Percentiles rank a stretch among this genome's conserved stretches.
phyloP scores from a whole-genome alignment of 2,113 vertebrate genomes.

The Acinonyx jubatus region DNA sequence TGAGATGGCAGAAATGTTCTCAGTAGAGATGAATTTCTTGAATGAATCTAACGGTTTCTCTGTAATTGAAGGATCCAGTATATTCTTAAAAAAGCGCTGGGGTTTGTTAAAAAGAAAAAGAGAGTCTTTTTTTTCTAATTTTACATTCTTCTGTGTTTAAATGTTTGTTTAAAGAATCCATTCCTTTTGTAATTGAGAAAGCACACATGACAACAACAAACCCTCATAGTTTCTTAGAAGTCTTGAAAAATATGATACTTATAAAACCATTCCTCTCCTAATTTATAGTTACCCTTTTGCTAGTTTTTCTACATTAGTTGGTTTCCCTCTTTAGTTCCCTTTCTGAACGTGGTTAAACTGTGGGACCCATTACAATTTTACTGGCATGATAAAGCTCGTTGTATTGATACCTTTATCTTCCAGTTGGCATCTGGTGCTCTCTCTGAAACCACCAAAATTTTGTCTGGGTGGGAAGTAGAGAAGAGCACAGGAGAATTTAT shows the following conservation, averaged over 20 bases:
- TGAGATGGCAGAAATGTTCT: neutral
- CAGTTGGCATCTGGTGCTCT: constrained; percentile 40
- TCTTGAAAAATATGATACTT: neutral
- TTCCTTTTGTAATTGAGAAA: constrained; percentile 23
- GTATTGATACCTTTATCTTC: constrained; percentile 63
- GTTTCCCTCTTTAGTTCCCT: constrained; percentile 41
- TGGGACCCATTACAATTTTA: constrained; percentile 61
- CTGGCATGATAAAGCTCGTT: constrained; percentile 68
- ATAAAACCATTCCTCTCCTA: neutral
- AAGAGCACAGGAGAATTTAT: constrained; percentile 25
- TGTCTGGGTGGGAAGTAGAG: neutral
- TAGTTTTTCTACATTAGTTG: constrained; percentile 54
- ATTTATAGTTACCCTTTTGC: neutral
- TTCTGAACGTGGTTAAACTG: constrained; percentile 49
- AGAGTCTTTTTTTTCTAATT: neutral
- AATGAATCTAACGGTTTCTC: neutral
- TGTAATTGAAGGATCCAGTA: neutral
- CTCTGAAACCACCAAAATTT: constrained; percentile 10
- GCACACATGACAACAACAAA: neutral
- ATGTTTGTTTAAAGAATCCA: neutral
- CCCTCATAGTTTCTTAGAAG: neutral
- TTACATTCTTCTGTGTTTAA: neutral
- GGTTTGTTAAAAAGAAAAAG: neutral
- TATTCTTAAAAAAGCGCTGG: neutral
- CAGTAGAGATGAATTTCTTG: constrained; percentile 6